Evolutionary conservation across 2,888 invertebrate genomes (phyloP).

Genomic region (Phorcus lineatus): DNA sequence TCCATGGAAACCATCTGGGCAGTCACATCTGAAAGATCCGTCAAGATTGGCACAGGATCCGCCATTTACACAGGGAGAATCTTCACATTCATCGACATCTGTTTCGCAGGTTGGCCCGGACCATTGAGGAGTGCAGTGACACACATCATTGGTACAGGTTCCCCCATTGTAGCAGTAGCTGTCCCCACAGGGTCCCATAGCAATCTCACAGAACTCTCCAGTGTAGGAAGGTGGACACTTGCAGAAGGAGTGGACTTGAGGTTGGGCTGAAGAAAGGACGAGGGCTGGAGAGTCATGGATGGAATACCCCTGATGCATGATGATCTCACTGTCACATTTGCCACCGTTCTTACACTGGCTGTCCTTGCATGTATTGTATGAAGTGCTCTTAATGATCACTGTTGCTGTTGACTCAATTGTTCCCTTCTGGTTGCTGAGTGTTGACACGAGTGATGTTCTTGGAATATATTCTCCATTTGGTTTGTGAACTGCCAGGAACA

Average conservation of each 20-base stretch:
- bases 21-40: slow-evolving; percentile 64
- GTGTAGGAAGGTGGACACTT: slow-evolving; percentile 92
- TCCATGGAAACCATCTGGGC: slow-evolving; percentile 65
- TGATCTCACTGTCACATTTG: slow-evolving; percentile 66
- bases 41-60: slow-evolving; percentile 82
- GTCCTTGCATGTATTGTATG: slow-evolving; percentile 76
- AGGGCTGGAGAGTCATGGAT: slow-evolving; percentile 85
- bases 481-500: slow-evolving; percentile 78
- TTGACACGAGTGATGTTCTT: slow-evolving; percentile 36
- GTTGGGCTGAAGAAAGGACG: slow-evolving; percentile 88
- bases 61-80: slow-evolving; percentile 90
- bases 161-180: slow-evolving; percentile 95
- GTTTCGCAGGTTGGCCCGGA: slow-evolving; percentile 59
- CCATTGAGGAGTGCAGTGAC: slow-evolving; percentile 64
- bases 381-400: slow-evolving; percentile 47
- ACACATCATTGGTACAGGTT: slow-evolving; percentile 79
- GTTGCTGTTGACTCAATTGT: slow-evolving; percentile 49
- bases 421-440: slow-evolving; percentile 41
- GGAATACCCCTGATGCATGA: slow-evolving; percentile 43
- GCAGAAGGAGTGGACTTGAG: slow-evolving; percentile 87
- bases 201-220: slow-evolving; percentile 91
- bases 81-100: slow-evolving; percentile 80
- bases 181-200: slow-evolving; percentile 90
- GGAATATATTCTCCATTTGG: slow-evolving; percentile 78
- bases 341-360: slow-evolving; percentile 79